These are phyloP conservation scores for Bugula neritina DNA, from an alignment of 2,888 invertebrate species.

Conservation along the genomic window DNA sequence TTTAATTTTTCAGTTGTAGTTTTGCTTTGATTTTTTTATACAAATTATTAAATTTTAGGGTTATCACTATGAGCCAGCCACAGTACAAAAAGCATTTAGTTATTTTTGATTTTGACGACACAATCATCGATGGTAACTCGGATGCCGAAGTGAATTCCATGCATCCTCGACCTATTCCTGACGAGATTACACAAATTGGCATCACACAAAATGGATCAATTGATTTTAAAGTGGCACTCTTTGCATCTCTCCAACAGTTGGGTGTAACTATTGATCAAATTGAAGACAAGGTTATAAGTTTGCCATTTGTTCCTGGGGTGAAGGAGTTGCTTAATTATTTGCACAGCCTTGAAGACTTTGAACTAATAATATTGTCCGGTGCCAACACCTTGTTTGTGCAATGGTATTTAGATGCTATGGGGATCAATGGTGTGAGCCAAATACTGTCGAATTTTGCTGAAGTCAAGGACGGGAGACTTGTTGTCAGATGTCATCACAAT, in stretches of 20 bases:
- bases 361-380: constrained; percentile 72
- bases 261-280: constrained; percentile 58
- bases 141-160: constrained; percentile 66
- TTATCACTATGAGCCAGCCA: no score
- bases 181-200: constrained; percentile 38
- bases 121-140: constrained; percentile 68
- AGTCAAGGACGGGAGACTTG: constrained; percentile 53
- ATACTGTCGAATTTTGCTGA: constrained; percentile 70
- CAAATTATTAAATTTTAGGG: no score
- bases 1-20: no score
- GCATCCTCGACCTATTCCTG: constrained; percentile 57
- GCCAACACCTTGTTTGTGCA: constrained; percentile 70
- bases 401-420: constrained; percentile 59
- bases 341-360: constrained; percentile 40
- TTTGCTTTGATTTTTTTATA: no score
- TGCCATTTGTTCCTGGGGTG: constrained; percentile 63
- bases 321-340: constrained; percentile 58
- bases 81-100: constrained; percentile 54
- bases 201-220: constrained; percentile 62
- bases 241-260: constrained; percentile 58
- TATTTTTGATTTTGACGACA: constrained; percentile 76
- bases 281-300: constrained; percentile 56
- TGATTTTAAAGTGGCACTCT: constrained; percentile 67
- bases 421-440: constrained; percentile 40
- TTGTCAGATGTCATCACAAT: constrained; percentile 63